Evolutionary conservation across 2,888 invertebrate genomes (phyloP).

Genomic region (Listrodromus nycthemerus): DNA sequence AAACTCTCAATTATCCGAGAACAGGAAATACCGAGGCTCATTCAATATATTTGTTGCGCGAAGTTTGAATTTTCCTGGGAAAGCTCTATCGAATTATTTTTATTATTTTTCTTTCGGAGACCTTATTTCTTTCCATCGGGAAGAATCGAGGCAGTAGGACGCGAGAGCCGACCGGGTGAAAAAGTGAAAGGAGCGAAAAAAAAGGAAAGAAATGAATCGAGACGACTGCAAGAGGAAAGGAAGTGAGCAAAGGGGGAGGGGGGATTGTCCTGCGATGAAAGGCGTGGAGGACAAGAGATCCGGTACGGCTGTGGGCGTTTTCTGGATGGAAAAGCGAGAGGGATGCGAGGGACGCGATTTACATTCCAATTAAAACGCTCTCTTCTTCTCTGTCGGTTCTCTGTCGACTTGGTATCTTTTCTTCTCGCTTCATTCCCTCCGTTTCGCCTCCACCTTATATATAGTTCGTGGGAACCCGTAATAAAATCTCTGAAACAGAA

Average conservation of each 20-base stretch:
- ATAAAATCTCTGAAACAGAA: slow-evolving; percentile 78
- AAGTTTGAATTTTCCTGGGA: slow-evolving; percentile 6
- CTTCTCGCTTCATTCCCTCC: slow-evolving; percentile 19
- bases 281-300: slow-evolving; percentile 62
- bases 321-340: slow-evolving; percentile 44
- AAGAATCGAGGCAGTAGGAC: slow-evolving; percentile 59
- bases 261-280: slow-evolving; percentile 65
- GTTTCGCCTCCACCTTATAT: background rate
- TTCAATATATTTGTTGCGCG: background rate
- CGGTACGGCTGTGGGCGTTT: slow-evolving; percentile 62
- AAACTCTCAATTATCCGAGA: background rate
- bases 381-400: slow-evolving; percentile 49
- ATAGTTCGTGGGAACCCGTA: slow-evolving; percentile 57
- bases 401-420: slow-evolving; percentile 19
- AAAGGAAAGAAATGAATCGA: slow-evolving; percentile 18
- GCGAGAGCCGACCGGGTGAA: slow-evolving; percentile 7
- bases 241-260: slow-evolving; percentile 1
- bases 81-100: background rate
- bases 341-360: slow-evolving; percentile 63
- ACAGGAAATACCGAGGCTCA: background rate
- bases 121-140: slow-evolving; percentile 15
- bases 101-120: slow-evolving; percentile 2
- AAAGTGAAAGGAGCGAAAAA: slow-evolving; percentile 6
- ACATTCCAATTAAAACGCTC: slow-evolving; percentile 80
- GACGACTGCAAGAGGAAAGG: slow-evolving; percentile 7